Conservation (phyloP, 2,888 invertebrate species). For the Priocnemis perturbator region DNA sequence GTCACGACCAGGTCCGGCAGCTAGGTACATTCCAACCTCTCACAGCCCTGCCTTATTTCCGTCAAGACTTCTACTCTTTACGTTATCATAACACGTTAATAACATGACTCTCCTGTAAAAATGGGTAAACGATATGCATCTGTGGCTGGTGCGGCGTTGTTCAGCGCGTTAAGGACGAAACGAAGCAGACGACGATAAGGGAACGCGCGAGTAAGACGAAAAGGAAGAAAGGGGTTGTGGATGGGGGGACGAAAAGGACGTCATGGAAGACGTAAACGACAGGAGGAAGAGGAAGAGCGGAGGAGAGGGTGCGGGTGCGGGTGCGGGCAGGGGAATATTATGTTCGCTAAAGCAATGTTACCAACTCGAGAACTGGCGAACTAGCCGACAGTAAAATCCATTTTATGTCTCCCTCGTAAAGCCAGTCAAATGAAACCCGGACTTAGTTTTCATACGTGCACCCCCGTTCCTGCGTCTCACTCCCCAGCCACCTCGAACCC, state of each 20-base stretch:
- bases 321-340: conserved; percentile 55
- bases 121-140: background rate
- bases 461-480: conserved; percentile 42
- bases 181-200: no score
- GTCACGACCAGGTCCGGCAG: no score
- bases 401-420: conserved; percentile 74
- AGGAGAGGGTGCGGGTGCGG: conserved; percentile 13
- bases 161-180: background rate
- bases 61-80: no score
- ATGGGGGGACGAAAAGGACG: conserved; percentile 13
- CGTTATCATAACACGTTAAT: no score
- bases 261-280: conserved; percentile 22
- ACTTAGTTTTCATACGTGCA: conserved; percentile 74
- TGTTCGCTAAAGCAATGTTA: conserved; percentile 71
- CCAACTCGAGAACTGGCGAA: conserved; percentile 73
- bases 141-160: background rate
- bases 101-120: no score
- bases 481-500: conserved; percentile 35
- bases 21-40: no score
- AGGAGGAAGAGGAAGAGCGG: conserved; percentile 18
- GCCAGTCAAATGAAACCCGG: conserved; percentile 74
- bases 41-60: no score
- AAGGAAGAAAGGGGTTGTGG: conserved; percentile 25
- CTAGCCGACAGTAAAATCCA: conserved; percentile 74
- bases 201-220: conserved; percentile 11